Evolutionary conservation across 2,888 invertebrate genomes (phyloP).

Genomic region (Andrena camellia): DNA sequence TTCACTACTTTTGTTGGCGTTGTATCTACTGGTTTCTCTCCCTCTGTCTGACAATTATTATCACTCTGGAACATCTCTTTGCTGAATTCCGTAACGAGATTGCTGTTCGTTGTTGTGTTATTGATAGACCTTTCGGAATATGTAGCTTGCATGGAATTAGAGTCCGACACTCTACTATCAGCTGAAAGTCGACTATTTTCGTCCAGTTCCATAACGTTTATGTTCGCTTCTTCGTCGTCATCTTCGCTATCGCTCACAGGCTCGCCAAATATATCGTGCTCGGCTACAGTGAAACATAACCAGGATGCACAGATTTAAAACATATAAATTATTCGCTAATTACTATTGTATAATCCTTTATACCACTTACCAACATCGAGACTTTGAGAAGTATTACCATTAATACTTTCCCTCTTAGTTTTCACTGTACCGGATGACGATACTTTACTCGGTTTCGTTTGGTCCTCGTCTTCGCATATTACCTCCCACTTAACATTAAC

Average conservation of each 20-base stretch:
- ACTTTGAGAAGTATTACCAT: constrained; percentile 84
- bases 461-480: constrained; percentile 94
- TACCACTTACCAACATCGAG: constrained; percentile 84
- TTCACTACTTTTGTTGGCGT: constrained; percentile 74
- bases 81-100: constrained; percentile 88
- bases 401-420: constrained; percentile 80
- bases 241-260: constrained; percentile 96
- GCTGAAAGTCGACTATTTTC: constrained; percentile 91
- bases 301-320: constrained; percentile 77
- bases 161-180: constrained; percentile 91
- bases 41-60: constrained; percentile 61
- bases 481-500: constrained; percentile 95
- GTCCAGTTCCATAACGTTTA: constrained; percentile 92
- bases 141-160: constrained; percentile 87
- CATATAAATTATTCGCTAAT: neutral
- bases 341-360: constrained; percentile 5
- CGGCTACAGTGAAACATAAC: constrained; percentile 84
- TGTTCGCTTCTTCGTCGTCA: constrained; percentile 90
- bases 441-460: constrained; percentile 84
- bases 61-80: constrained; percentile 87
- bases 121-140: constrained; percentile 79
- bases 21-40: constrained; percentile 71
- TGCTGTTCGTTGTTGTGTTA: constrained; percentile 76
- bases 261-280: constrained; percentile 96
- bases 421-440: constrained; percentile 83